Percentiles rank a stretch among this genome's conserved stretches.
Evolutionary conservation across 2,797 vertebrate species (phyloP).

Genomic region (Arnoldichthys spilopterus): DNA sequence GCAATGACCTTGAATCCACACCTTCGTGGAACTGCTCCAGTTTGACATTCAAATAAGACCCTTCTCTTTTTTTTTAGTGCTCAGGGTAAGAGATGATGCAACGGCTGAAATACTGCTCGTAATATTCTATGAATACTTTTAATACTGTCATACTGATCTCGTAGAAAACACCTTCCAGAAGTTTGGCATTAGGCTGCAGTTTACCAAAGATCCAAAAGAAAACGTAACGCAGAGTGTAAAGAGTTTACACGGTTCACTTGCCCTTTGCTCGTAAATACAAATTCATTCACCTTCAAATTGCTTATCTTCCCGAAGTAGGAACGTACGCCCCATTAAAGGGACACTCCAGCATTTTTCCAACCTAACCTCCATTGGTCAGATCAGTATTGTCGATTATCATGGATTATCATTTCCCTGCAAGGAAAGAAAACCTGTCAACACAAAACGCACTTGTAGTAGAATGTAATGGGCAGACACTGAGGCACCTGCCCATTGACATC

Average conservation of each 20-base stretch:
- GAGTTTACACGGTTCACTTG: background rate
- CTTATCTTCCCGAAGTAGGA: conserved; percentile 15
- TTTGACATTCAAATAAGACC: conserved; percentile 15
- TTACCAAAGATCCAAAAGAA: conserved; percentile 12
- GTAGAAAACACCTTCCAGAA: background rate
- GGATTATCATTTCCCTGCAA: background rate
- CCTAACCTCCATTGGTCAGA: background rate
- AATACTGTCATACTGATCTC: conserved; percentile 53
- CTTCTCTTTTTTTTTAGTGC: background rate
- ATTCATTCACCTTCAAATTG: conserved; percentile 3
- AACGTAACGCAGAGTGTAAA: background rate
- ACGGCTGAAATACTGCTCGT: conserved; percentile 28
- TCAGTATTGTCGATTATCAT: background rate
- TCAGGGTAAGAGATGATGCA: conserved; percentile 21
- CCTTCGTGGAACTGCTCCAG: background rate
- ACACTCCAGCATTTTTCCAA: too few relatives aligned
- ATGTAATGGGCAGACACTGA: background rate
- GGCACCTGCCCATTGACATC: background rate
- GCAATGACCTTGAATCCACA: background rate
- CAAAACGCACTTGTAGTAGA: too few relatives aligned
- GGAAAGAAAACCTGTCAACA: too few relatives aligned
- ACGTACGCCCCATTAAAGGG: conserved; percentile 23
- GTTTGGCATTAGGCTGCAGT: conserved; percentile 52
- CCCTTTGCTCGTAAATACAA: conserved; percentile 14
- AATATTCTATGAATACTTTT: conserved; percentile 31